These are phyloP conservation scores for Cheilosia impressa DNA, from an alignment of 2,888 invertebrate genomes.

Conservation along the genomic window DNA sequence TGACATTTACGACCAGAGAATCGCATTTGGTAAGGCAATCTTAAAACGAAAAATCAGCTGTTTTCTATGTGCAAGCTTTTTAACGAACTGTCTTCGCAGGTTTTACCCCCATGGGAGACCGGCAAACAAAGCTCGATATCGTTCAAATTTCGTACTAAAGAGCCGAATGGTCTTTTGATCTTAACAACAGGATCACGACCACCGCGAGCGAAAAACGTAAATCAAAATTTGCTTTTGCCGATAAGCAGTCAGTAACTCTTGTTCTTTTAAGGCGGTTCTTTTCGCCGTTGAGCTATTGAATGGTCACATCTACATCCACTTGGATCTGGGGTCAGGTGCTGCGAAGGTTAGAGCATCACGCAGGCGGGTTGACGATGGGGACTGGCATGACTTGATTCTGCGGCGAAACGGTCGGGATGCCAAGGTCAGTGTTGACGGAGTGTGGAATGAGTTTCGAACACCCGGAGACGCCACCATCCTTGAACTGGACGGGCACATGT, in stretches of 20 bases:
- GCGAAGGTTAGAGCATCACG: slow-evolving; percentile 93
- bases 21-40: slow-evolving; percentile 92
- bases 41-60: not conserved
- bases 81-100: slow-evolving; percentile 75
- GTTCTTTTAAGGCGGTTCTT: slow-evolving; percentile 89
- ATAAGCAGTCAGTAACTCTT: no score
- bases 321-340: slow-evolving; percentile 96
- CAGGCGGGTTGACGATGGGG: slow-evolving; percentile 93
- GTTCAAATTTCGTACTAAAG: slow-evolving; percentile 97
- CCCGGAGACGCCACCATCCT: slow-evolving; percentile 95
- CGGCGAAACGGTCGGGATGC: slow-evolving; percentile 93
- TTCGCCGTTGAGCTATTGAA: slow-evolving; percentile 97
- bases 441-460: slow-evolving; percentile 94
- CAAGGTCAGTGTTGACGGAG: slow-evolving; percentile 94
- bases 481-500: slow-evolving; percentile 94
- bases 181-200: slow-evolving; percentile 94
- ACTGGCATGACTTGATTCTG: slow-evolving; percentile 95
- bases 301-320: slow-evolving; percentile 95
- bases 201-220: slow-evolving; percentile 87
- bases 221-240: slow-evolving; percentile 26
- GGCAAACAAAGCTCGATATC: slow-evolving; percentile 94
- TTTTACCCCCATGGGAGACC: slow-evolving; percentile 95
- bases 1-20: slow-evolving; percentile 95
- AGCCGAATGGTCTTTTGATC: slow-evolving; percentile 96
- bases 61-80: not conserved